phyloP scores from a whole-genome alignment of 2,888 invertebrate genomes.

The Sipunculus nudus region DNA sequence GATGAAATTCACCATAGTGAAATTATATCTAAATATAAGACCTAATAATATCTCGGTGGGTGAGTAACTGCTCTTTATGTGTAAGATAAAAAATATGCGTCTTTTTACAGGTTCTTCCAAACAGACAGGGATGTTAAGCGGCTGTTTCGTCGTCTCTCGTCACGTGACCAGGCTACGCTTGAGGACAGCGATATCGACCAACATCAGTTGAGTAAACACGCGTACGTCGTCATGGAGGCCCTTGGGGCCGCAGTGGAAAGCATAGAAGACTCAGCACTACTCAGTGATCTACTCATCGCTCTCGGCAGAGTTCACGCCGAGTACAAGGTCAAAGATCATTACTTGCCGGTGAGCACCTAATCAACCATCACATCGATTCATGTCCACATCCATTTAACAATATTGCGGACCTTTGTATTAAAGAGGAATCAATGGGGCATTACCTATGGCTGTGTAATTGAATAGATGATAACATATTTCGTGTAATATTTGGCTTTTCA shows the following conservation, averaged over 20 bases:
- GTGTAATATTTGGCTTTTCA: no score
- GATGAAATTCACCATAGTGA: no score
- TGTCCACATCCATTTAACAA: no score
- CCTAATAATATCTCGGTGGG: no score
- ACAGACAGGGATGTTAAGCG: conserved; percentile 54
- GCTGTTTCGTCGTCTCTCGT: conserved; percentile 54
- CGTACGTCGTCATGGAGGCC: conserved; percentile 58
- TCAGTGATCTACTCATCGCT: conserved; percentile 55
- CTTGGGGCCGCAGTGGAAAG: conserved; percentile 62
- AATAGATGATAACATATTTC: no score
- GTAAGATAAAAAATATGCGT: no score
- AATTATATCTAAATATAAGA: no score
- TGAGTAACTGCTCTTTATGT: no score
- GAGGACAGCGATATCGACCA: conserved; percentile 55
- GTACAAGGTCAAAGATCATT: conserved; percentile 50
- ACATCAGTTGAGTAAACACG: conserved; percentile 56
- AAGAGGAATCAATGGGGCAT: no score
- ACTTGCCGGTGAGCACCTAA: conserved; percentile 20
- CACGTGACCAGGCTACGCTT: conserved; percentile 51
- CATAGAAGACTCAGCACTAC: conserved; percentile 56
- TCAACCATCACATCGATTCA: not conserved
- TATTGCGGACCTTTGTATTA: no score
- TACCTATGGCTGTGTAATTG: no score
- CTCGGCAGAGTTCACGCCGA: conserved; percentile 59
- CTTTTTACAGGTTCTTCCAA: conserved; percentile 54